These are phyloP conservation scores for Cataglyphis albicans DNA, from an alignment of 2,888 invertebrate species.

Conservation along the genomic window DNA sequence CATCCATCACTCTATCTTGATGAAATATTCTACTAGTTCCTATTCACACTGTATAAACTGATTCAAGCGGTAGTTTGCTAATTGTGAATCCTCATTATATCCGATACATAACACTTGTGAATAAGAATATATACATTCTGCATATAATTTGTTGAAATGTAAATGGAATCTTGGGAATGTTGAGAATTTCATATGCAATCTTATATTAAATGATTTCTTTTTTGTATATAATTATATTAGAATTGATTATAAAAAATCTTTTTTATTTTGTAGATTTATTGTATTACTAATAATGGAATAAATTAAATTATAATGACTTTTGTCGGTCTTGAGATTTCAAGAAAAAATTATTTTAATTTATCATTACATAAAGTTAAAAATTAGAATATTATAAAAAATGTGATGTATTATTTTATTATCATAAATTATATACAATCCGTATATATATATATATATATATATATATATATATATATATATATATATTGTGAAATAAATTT, in stretches of 20 bases:
- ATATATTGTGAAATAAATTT: neutral
- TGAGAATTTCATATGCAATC: neutral
- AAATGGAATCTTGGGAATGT: neutral
- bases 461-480: neutral
- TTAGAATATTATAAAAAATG: neutral
- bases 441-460: neutral
- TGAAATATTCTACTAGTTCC: conserved; percentile 72
- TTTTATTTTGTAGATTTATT: conserved; percentile 4
- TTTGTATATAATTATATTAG: neutral
- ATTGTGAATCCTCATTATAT: conserved; percentile 69
- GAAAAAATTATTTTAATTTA: neutral
- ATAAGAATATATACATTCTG: conserved; percentile 51
- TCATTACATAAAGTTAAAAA: neutral
- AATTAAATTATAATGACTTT: neutral
- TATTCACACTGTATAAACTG: conserved; percentile 71
- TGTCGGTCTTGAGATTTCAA: neutral
- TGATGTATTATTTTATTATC: neutral
- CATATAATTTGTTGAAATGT: conserved; percentile 21
- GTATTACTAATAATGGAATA: neutral
- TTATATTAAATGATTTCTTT: neutral
- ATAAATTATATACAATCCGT: neutral
- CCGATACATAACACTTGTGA: conserved; percentile 47
- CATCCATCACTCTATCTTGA: conserved; percentile 75
- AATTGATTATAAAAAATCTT: neutral
- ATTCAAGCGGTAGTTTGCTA: conserved; percentile 63